These are phyloP conservation scores for Neuroterus valhalla DNA, from an alignment of 1,140 invertebrate species.

Conservation along the genomic window DNA sequence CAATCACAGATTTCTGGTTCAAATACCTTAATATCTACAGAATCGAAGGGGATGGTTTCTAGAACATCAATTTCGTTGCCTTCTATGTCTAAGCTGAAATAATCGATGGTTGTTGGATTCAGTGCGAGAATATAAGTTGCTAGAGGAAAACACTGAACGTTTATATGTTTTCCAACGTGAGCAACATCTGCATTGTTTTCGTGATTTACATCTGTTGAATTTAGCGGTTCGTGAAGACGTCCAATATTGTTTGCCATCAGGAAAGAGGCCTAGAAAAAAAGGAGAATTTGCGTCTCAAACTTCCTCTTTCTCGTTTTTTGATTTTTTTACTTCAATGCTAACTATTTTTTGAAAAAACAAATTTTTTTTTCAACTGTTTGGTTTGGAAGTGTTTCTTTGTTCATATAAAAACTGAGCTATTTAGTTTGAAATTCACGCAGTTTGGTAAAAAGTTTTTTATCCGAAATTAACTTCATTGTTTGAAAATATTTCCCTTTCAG, in stretches of 20 bases:
- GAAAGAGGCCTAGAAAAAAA: slow-evolving; percentile 52
- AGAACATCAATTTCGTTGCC: slow-evolving; percentile 76
- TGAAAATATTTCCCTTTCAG: too few relatives aligned
- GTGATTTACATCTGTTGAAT: neutral
- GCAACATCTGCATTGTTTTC: slow-evolving; percentile 54
- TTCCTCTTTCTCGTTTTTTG: neutral
- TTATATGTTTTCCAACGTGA: slow-evolving; percentile 53
- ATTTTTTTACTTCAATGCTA: too few relatives aligned
- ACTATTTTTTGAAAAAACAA: too few relatives aligned
- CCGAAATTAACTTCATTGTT: too few relatives aligned
- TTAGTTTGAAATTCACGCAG: too few relatives aligned
- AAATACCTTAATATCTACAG: slow-evolving; percentile 70
- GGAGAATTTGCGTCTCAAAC: neutral
- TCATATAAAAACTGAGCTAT: too few relatives aligned
- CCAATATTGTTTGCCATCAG: slow-evolving; percentile 61
- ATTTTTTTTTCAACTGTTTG: too few relatives aligned
- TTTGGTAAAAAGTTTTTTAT: too few relatives aligned
- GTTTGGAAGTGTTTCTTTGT: too few relatives aligned
- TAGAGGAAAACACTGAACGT: slow-evolving; percentile 76
- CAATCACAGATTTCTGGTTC: neutral
- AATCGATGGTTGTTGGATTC: slow-evolving; percentile 68
- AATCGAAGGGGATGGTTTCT: slow-evolving; percentile 75
- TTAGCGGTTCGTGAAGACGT: slow-evolving; percentile 48
- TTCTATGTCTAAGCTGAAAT: slow-evolving; percentile 76
- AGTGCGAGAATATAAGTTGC: slow-evolving; percentile 73